phyloP scores from a whole-genome alignment of 2,888 invertebrate genomes.

The Philereme vetulata region DNA sequence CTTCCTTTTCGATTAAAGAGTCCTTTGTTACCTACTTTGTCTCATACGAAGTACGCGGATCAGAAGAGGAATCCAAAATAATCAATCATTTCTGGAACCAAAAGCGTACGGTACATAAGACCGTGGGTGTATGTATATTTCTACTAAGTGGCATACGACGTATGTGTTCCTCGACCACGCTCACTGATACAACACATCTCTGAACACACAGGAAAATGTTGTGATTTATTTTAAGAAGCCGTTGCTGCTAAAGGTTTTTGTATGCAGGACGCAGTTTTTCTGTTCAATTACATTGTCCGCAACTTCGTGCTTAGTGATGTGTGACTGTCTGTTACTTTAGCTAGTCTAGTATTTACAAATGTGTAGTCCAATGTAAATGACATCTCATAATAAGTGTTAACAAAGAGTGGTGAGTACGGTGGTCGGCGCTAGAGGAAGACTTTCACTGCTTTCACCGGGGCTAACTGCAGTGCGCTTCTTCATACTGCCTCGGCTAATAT shows the following conservation, averaged over 20 bases:
- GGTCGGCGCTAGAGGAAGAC: constrained; percentile 53
- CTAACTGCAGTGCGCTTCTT: constrained; percentile 60
- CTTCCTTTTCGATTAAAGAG: too few species aligned
- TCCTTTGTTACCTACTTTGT: too few species aligned
- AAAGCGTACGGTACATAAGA: too few species aligned
- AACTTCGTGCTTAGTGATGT: not conserved
- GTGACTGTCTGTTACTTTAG: not conserved
- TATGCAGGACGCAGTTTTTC: not conserved
- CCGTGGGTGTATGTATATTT: not conserved
- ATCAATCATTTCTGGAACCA: not conserved
- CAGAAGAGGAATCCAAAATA: not conserved
- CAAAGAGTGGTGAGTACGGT: constrained; percentile 52
- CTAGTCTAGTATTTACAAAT: constrained; percentile 8
- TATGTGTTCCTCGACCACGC: not conserved
- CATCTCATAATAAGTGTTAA: constrained; percentile 54
- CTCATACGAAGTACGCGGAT: not conserved
- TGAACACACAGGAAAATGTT: constrained; percentile 4
- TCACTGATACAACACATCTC: not conserved
- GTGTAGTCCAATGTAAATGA: constrained; percentile 34
- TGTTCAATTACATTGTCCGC: not conserved
- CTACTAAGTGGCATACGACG: too few species aligned
- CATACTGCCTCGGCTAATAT: constrained; percentile 53
- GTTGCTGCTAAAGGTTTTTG: constrained; percentile 4
- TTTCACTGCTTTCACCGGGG: constrained; percentile 81
- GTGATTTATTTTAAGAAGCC: constrained; percentile 4